Evolutionary conservation across 2,888 invertebrate genomes (phyloP), one percentile per base, ranked within the genome.

Genomic region (Andrena haemorrhoa): DNA sequence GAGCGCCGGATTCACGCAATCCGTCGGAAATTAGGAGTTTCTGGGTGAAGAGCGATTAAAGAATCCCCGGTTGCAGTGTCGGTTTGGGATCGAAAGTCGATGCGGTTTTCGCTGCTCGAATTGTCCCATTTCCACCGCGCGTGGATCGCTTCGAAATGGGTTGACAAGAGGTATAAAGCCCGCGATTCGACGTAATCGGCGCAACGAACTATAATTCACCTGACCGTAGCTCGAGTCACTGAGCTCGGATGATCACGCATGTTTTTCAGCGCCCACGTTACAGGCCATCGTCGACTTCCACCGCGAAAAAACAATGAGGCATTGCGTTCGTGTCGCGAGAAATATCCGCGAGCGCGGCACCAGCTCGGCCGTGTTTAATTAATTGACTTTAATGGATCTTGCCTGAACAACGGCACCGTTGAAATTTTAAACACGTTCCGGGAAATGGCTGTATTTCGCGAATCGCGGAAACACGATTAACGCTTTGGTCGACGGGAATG

Each of bases 381-480:
- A 65, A 65, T 77, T 49, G 29, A 76, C 29, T 29, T 65, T 76
- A 76, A 76, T 16, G 26, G 58, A 60, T 49, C 58, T 73, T 29
- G 56, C 49, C 16, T 20, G 56, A 56, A 16, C 16, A 7, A 20
- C 23, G 12, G 10, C 31, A 41, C n/a, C 16, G 33, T 23, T 56
- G 33, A 64, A 56, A 53, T 64, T 64, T 47, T 63, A 60, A 64
- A 23, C 41, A 0, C 49, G 3, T 53, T 12, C 4, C 10, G 3
- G n/a, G 6, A 47, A 41, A 53, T 53, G 8, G 53, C 53, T 53
- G 20, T 20, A 23, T 20, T 53, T 23, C 5, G 53, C n/a, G 53
- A 53, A n/a, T 53, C 53, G 20, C 53, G 53, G 53, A 53, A 53
- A 53, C 20, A 53, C 23, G 20, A 53, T 53, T 23, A 53, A 53